Evolutionary conservation across 2,797 vertebrate species (phyloP).

Genomic region (Cynodonichthys magdalenae): DNA sequence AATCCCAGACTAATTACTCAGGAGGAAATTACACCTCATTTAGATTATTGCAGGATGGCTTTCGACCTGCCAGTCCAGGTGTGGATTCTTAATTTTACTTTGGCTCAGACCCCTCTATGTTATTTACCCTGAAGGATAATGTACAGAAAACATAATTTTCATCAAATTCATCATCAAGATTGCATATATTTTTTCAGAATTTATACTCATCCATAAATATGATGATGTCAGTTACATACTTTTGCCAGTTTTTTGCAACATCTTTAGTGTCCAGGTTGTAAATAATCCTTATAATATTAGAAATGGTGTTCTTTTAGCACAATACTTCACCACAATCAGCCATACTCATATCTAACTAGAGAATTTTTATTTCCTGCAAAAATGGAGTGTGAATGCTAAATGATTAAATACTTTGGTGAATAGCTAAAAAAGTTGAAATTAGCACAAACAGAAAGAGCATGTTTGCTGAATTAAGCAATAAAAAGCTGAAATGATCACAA

Average conservation of each 20-base stretch:
- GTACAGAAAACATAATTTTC: background rate
- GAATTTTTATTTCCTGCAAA: too few relatives aligned
- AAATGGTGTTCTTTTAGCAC: constrained; percentile 16
- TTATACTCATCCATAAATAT: constrained; percentile 14
- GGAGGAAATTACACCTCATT: constrained; percentile 84
- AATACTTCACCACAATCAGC: background rate
- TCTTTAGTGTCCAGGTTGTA: constrained; percentile 39
- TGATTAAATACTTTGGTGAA: too few relatives aligned
- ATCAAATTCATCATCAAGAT: background rate
- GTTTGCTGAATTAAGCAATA: too few relatives aligned
- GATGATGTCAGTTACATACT: constrained; percentile 9
- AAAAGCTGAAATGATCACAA: too few relatives aligned
- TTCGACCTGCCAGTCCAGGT: constrained; percentile 66
- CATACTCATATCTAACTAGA: background rate
- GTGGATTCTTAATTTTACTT: constrained; percentile 41
- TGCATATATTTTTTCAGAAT: background rate
- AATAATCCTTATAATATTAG: constrained; percentile 30
- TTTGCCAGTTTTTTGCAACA: constrained; percentile 48
- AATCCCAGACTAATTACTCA: constrained; percentile 79
- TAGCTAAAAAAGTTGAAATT: too few relatives aligned
- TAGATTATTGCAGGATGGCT: constrained; percentile 77
- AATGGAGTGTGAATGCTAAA: too few relatives aligned
- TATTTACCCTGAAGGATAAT: background rate
- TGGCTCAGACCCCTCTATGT: background rate
- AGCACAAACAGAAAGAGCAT: too few relatives aligned